Base-by-base conservation (phyloP, 1,140 invertebrate species). In the Pemphigus obesinymphae region DNA sequence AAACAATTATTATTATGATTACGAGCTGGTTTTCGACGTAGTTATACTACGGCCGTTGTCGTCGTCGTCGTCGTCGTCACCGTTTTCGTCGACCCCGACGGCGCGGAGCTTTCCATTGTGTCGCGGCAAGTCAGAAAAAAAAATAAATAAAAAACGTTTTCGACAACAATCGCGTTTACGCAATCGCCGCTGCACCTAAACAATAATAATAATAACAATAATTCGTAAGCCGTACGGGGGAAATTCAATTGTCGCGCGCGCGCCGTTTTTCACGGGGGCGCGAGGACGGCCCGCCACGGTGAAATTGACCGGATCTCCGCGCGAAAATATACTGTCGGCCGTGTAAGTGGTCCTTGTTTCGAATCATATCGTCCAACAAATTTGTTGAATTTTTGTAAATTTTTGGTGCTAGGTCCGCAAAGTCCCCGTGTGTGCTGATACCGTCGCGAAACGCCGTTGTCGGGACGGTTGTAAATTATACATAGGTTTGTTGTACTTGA, bases 61-160 rank as follows among this genome's bases (percentile, higher is more conserved):
- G 37, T 43, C 29, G 29, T 63, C 48, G 45, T 13, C 29, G 31
- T 4, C 58, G 58, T 0, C 17, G 20, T 20, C 34, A n/a, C 34
- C 66, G 37, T 43, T 61, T 61, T 63, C 48, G 45, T 13, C 29
- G 31, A 50, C 72, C 45, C 45, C 72, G 45, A 75, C 45, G 13
- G 72, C 48, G 61, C 13, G n/a, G n/a, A n/a, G n/a, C n/a, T 72
- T 75, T 75, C 45, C 72, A 75, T 53, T 53, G 72, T 53, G 37
- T 23, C 31, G 11, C 37, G 37, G n/a, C 8, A 15, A 6, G 70
- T 8, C 5, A 17, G 3, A 5, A 78, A 40, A 58, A 58, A 23
- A 58, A 58, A 63, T 29, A 34, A 34, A 58, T 58, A 2, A 5
- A 15, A 76, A 73, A 43, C 40, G 45, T 73, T 73, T 73, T 50